Conservation (phyloP, 2,113 vertebrate genomes). For the Echinops telfairi region DNA sequence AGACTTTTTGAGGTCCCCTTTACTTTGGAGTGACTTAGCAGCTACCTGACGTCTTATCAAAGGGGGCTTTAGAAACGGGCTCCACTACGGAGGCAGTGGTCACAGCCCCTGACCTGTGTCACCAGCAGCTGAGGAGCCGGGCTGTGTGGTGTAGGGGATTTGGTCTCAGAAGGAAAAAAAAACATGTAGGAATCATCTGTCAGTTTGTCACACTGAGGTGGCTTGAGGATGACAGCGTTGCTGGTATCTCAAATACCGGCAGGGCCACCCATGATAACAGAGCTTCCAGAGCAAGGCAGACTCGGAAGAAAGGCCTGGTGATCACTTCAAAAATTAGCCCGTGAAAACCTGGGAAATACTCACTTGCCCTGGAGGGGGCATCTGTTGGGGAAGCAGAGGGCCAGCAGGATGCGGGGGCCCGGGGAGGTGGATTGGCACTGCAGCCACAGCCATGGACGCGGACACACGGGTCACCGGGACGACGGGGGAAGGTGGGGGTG, state of each 20-base stretch:
- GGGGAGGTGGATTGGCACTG: not conserved
- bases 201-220: not conserved
- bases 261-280: not conserved
- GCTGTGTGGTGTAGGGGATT: not conserved
- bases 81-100: not conserved
- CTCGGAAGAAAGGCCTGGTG: not conserved
- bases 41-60: not conserved
- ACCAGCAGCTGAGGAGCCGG: not conserved
- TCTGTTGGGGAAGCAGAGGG: not conserved
- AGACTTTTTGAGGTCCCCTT: not conserved
- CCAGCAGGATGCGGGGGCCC: not conserved
- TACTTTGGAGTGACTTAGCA: conserved; percentile 17
- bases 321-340: not conserved
- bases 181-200: not conserved
- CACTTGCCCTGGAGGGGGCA: not conserved
- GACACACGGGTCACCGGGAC: not conserved
- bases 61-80: not conserved
- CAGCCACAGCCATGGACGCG: not conserved
- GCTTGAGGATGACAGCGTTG: not conserved
- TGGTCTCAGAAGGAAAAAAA: not conserved
- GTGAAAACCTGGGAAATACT: not conserved
- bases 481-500: not conserved
- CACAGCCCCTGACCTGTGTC: not conserved
- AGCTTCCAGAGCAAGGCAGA: not conserved
- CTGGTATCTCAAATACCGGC: not conserved